Base-by-base conservation (phyloP, 2,797 vertebrate species). In the Microctenopoma lineatum region DNA sequence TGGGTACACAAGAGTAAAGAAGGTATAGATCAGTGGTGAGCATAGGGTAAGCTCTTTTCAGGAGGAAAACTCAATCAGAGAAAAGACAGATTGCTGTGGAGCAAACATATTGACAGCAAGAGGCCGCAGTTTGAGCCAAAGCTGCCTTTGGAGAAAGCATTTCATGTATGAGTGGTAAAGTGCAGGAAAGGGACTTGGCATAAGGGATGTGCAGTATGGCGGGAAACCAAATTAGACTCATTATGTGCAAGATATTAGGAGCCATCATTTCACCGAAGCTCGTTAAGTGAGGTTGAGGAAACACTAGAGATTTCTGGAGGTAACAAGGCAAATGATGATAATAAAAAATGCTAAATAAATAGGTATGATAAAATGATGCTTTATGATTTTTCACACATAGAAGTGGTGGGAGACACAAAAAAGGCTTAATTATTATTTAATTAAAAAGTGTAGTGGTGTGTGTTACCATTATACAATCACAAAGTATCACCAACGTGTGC, bases 221-320 rank as follows among this genome's bases (percentile, higher is more conserved):
- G 15, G 63, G 7, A 80, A 72, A 86, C 45, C 72, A 85, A 85
- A 77, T 75, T 72, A 60, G 62, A 62, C 44, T 82, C 66, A 81
- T 86, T 84, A 77, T 0, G 0, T 66, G 51, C 26, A 59, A 64
- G 57, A 69, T 73, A 50, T 51, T 51, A 57, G 39, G 52, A 68
- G 47, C 47, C 60, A 79, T 66, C 60, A 67, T 48, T 51, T 6
- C 36, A 7, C 13, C 10, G 45, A 70, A 67, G 16, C 59, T 36
- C 66, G 39, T 7, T 29, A 32, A 53, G 57, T 11, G 54, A 29
- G 36, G 18, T 9, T n/a, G 52, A 66, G 56, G 38, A 68, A 64
- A 54, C 41, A 32, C 50, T 3, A 29, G 32, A 76, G 15, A 41
- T 42, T 15, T 65, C 11, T 21, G 13, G 11, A 62, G 51, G 51